These are phyloP conservation scores for Hafferia zeledoni DNA, from an alignment of 2,797 vertebrate species.

Conservation along the genomic window DNA sequence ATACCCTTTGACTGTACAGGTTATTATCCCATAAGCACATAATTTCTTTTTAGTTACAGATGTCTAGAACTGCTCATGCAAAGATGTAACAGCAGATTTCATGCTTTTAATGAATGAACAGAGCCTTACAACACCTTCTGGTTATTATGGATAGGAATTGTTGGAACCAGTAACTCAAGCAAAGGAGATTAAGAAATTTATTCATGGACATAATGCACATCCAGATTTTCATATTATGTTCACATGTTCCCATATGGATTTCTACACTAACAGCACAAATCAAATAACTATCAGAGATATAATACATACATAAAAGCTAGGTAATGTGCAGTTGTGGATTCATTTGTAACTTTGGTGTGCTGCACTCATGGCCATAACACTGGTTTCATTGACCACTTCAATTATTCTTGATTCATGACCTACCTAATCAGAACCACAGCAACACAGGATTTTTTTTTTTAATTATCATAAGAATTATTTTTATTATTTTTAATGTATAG, in stretches of 20 bases:
- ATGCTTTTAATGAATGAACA: slow-evolving; percentile 36
- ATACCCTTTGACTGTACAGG: neutral
- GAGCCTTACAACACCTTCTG: slow-evolving; percentile 23
- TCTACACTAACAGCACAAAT: neutral
- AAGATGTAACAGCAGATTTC: slow-evolving; percentile 37
- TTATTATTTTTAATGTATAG: neutral
- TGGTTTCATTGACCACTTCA: neutral
- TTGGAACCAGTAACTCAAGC: neutral
- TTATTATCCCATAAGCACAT: neutral
- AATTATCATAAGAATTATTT: neutral
- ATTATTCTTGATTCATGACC: neutral
- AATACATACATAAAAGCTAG: neutral
- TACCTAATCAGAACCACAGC: neutral
- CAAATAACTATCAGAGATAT: neutral
- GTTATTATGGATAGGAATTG: neutral
- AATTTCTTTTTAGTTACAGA: neutral
- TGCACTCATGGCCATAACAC: neutral
- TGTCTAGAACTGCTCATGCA: neutral
- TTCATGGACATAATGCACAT: neutral
- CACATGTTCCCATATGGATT: neutral
- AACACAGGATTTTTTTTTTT: neutral
- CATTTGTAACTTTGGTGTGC: neutral
- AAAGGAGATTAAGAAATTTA: neutral
- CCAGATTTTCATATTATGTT: slow-evolving; percentile 3
- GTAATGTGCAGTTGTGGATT: neutral